phyloP scores from a whole-genome alignment of 2,888 invertebrate species.

The Polymixis flavicincta region DNA sequence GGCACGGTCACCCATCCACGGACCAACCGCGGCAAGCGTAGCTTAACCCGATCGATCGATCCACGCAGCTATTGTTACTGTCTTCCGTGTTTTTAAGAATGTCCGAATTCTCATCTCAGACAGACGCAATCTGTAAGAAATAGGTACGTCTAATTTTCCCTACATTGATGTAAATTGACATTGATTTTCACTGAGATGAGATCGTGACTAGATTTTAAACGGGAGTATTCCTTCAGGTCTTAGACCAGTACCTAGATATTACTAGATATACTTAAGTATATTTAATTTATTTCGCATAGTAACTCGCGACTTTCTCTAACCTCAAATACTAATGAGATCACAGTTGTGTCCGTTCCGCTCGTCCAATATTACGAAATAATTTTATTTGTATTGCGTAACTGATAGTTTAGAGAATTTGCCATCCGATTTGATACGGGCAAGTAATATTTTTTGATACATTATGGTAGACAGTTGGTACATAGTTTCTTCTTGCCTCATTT shows the following conservation, averaged over 20 bases:
- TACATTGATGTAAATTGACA: neutral
- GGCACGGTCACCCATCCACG: no score
- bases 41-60: no score
- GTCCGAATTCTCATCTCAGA: neutral
- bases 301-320: conserved; percentile 53
- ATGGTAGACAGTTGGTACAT: neutral
- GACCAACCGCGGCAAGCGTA: no score
- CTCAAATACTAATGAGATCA: conserved; percentile 52
- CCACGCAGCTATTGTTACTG: no score
- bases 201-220: neutral
- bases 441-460: conserved; percentile 14
- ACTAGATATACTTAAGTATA: neutral
- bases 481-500: no score
- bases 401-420: conserved; percentile 19
- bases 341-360: conserved; percentile 46
- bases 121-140: neutral
- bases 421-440: conserved; percentile 26
- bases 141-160: neutral
- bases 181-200: neutral
- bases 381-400: conserved; percentile 52
- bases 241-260: neutral
- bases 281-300: conserved; percentile 38
- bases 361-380: conserved; percentile 49
- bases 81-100: neutral
- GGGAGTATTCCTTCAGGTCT: neutral